phyloP scores from a whole-genome alignment of 2,888 invertebrate species.

The Eristalinus sepulchralis region DNA sequence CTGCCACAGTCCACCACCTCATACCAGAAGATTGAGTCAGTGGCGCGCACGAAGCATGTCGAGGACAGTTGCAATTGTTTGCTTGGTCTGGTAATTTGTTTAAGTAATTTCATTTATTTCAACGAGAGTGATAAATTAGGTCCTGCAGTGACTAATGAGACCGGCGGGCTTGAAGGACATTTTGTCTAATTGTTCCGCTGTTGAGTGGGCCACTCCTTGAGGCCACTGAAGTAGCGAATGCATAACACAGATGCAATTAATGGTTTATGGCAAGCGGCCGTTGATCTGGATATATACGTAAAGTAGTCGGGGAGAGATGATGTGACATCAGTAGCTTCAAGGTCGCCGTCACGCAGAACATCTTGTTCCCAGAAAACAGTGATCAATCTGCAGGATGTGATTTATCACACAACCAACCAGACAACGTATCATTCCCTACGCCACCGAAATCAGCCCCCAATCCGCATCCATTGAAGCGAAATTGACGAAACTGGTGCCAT shows the following conservation, averaged over 20 bases:
- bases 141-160: conserved; percentile 64
- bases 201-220: neutral
- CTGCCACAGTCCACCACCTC: too few species aligned
- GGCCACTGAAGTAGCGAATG: neutral
- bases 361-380: too few species aligned
- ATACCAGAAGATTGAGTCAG: neutral
- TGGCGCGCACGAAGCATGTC: neutral
- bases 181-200: conserved; percentile 58
- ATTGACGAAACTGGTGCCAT: neutral
- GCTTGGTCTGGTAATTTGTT: conserved; percentile 67
- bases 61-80: conserved; percentile 64
- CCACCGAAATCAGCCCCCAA: too few species aligned
- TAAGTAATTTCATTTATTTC: conserved; percentile 70
- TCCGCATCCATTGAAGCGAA: neutral
- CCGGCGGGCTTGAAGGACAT: conserved; percentile 53
- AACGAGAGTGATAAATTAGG: conserved; percentile 67
- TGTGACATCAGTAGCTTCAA: too few species aligned
- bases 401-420: too few species aligned
- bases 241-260: neutral
- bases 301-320: too few species aligned
- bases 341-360: too few species aligned
- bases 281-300: too few species aligned
- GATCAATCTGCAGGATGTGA: too few species aligned
- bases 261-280: neutral
- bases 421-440: too few species aligned